A percentile compares a stretch with the other conserved stretches of the same genome.
Evolutionary conservation across 2,888 invertebrate genomes (phyloP).

Genomic region (Stenolophus ochropezus): DNA sequence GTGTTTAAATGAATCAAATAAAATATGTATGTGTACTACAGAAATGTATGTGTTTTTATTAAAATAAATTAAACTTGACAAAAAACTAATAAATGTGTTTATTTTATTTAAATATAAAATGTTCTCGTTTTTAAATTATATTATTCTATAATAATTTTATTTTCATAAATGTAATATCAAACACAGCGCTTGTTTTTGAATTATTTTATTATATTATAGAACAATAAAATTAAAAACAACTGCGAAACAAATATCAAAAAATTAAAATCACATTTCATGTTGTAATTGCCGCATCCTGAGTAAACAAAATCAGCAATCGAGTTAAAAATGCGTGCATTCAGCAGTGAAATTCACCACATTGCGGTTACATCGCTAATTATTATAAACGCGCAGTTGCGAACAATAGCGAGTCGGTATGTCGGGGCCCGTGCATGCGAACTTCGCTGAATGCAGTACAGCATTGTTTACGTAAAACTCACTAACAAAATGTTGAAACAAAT

Average conservation of each 20-base stretch:
- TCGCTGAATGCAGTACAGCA: slow-evolving; percentile 53
- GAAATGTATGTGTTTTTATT: not conserved
- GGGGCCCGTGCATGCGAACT: slow-evolving; percentile 41
- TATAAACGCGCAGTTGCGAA: slow-evolving; percentile 35
- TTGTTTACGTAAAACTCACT: slow-evolving; percentile 55
- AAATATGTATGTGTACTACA: not conserved
- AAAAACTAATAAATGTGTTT: not conserved
- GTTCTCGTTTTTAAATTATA: not conserved
- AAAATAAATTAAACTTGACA: not conserved
- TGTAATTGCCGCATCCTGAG: slow-evolving; percentile 6
- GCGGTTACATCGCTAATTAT: slow-evolving; percentile 42
- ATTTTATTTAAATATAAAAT: not conserved
- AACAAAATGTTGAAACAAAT: slow-evolving; percentile 59
- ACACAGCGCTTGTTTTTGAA: not conserved
- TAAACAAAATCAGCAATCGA: slow-evolving; percentile 29
- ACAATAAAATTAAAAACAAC: slow-evolving; percentile 4
- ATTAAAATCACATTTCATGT: slow-evolving; percentile 10
- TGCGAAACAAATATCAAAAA: slow-evolving; percentile 15
- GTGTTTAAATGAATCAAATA: not conserved
- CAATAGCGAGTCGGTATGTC: slow-evolving; percentile 42
- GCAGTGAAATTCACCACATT: not conserved
- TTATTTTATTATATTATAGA: not conserved
- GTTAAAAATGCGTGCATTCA: slow-evolving; percentile 28
- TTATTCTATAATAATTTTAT: not conserved
- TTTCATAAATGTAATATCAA: not conserved